Conservation (phyloP, 2,888 invertebrate species). For the Caenorhabditis panamensis region DNA sequence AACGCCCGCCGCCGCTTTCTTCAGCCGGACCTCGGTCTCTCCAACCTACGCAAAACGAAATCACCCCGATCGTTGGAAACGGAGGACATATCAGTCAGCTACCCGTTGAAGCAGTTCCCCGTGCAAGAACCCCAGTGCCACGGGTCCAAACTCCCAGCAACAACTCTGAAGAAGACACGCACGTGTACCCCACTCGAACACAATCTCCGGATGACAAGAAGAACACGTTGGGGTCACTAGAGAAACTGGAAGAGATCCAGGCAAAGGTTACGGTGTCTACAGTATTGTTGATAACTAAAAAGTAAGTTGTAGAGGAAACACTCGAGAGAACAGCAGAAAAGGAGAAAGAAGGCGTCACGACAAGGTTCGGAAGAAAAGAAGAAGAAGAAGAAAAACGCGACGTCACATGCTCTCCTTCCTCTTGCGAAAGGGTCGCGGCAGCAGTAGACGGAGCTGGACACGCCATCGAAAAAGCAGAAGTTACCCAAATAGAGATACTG, state of each 20-base stretch:
- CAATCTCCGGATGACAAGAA: background rate
- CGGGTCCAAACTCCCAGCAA: background rate
- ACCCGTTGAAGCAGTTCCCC: background rate
- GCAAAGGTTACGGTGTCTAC: background rate
- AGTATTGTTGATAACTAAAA: background rate
- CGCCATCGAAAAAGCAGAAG: no score
- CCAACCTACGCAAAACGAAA: background rate
- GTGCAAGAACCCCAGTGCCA: background rate
- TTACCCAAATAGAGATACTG: no score
- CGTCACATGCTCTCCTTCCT: no score
- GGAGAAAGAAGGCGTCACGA: background rate
- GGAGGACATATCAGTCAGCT: background rate
- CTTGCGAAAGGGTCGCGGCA: no score
- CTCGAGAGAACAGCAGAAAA: background rate
- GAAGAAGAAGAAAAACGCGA: no score
- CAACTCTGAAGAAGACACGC: background rate
- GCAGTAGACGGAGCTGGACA: no score
- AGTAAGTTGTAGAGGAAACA: background rate
- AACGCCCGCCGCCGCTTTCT: background rate
- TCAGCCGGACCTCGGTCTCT: background rate
- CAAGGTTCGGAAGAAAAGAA: background rate
- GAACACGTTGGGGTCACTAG: background rate
- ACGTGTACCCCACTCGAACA: background rate
- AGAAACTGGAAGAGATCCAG: background rate
- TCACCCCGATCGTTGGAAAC: background rate